Evolutionary conservation across 2,797 vertebrate species (phyloP), one percentile per base, ranked within the genome.

Genomic region (Tragopan temminckii): DNA sequence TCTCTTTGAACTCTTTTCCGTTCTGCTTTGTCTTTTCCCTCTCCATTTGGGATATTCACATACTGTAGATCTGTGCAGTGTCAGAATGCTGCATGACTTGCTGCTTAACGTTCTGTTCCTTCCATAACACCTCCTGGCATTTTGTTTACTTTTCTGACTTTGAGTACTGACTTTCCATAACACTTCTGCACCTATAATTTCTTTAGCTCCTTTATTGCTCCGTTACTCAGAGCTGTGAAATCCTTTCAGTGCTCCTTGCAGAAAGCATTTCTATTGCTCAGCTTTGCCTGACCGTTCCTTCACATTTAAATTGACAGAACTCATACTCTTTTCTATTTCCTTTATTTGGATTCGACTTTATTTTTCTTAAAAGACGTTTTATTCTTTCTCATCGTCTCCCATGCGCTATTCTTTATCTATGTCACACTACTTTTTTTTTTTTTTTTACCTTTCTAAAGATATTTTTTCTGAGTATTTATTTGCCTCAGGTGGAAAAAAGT

Each of bases 371-470:
- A 33, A 33, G n/a, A 57, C 58, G 10, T 72, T 31, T 87, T 76
- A 52, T 82, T 90, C n/a, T 87, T 90, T 79, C n/a, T 87, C 85
- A 92, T 94, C 72, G 53, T 69, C 87, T 92, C 23, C n/a, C 36
- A 12, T 66, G 42, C 21, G 21, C n/a, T 46, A n/a, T 77, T 82
- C 64, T 92, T 92, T 70, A 84, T 71, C 48, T 79, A 89, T 89
- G 18, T 11, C 14, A 4, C 29, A 38, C 48, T 11, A 68, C 40
- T 29, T 13, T 19, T 43, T 75, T 61, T 79, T 88, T 67, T 11
- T 35, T 40, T 88, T 69, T 63, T 16, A 84, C n/a, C 59, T 94
- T 84, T 93, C 50, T 71, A 53, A 58, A 81, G 45, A 17, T n/a
- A 4, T 35, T 90, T 88, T 84, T 76, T 6, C 48, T 68, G 21